These are phyloP conservation scores for Caenorhabditis parvicauda DNA, from an alignment of 2,888 invertebrate genomes.

Conservation along the genomic window DNA sequence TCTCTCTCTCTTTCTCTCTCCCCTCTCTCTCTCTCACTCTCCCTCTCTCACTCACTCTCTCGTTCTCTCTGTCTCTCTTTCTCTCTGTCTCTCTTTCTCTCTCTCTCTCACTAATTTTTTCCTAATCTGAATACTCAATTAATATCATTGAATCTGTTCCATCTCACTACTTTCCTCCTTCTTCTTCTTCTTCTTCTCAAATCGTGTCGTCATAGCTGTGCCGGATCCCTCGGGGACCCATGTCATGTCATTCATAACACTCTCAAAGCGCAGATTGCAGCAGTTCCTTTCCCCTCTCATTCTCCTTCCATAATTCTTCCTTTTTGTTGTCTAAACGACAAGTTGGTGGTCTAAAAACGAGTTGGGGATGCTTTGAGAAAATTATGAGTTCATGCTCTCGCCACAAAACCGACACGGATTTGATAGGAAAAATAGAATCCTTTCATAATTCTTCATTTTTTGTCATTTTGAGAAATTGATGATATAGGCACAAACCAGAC, in stretches of 20 bases:
- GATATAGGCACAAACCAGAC: too few relatives aligned
- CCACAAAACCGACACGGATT: too few relatives aligned
- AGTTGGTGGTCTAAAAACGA: too few relatives aligned
- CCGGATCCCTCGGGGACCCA: background rate
- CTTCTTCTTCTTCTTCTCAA: constrained; percentile 1
- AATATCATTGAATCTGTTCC: background rate
- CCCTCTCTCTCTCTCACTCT: constrained; percentile 3
- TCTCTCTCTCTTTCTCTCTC: constrained; percentile 12
- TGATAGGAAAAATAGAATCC: too few relatives aligned
- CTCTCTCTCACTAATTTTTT: constrained; percentile 2
- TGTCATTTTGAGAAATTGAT: background rate
- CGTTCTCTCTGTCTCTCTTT: constrained; percentile 7
- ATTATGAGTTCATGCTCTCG: too few relatives aligned
- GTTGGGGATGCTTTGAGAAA: too few relatives aligned
- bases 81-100: background rate
- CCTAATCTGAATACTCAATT: background rate
- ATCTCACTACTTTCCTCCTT: background rate
- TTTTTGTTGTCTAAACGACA: too few relatives aligned
- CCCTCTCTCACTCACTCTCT: constrained; percentile 4
- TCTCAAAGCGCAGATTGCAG: too few relatives aligned
- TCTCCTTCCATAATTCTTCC: constrained; percentile 8
- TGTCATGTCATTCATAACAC: too few relatives aligned
- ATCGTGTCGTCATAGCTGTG: background rate
- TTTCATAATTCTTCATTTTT: background rate
- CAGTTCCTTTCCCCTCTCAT: constrained; percentile 5